phyloP scores from a whole-genome alignment of 2,888 invertebrate genomes.

The Ashinkailepas kermadecensis region DNA sequence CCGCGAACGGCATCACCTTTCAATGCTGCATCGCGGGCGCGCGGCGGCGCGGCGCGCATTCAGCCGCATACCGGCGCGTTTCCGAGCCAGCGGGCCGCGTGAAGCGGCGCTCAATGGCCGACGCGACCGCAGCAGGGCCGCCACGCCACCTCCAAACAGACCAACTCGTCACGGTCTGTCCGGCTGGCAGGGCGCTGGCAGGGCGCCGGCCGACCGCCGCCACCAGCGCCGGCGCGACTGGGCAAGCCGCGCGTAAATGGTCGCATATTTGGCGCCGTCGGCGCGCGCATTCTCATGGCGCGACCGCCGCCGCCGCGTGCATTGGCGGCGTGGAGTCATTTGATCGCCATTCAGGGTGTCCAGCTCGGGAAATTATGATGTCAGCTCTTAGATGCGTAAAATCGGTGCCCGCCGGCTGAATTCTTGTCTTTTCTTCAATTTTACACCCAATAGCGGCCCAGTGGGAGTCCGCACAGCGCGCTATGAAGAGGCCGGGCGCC shows the following conservation, averaged over 20 bases:
- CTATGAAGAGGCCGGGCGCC: not conserved
- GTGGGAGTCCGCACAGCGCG: not conserved
- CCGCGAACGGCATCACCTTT: not conserved
- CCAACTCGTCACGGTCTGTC: too few species aligned
- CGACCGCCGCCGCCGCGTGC: not conserved
- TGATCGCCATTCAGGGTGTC: not conserved
- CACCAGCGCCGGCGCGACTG: not conserved
- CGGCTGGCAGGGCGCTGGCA: too few species aligned
- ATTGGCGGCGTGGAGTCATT: not conserved
- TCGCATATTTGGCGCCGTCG: conserved; percentile 1
- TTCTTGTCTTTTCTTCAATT: conserved; percentile 18
- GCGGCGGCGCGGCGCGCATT: too few species aligned
- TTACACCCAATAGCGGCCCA: not conserved
- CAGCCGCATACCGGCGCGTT: too few species aligned
- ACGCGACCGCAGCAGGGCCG: too few species aligned
- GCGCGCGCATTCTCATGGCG: conserved; percentile 5
- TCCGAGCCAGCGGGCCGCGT: too few species aligned
- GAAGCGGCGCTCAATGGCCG: too few species aligned
- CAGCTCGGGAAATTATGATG: conserved; percentile 7
- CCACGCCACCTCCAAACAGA: too few species aligned
- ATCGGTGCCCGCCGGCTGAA: conserved; percentile 1
- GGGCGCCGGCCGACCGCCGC: not conserved
- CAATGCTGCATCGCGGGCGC: not conserved
- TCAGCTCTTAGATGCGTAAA: not conserved
- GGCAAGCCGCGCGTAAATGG: not conserved